phyloP scores from a whole-genome alignment of 2,113 vertebrate species.

The Rhinopomastus cyanomelas region DNA sequence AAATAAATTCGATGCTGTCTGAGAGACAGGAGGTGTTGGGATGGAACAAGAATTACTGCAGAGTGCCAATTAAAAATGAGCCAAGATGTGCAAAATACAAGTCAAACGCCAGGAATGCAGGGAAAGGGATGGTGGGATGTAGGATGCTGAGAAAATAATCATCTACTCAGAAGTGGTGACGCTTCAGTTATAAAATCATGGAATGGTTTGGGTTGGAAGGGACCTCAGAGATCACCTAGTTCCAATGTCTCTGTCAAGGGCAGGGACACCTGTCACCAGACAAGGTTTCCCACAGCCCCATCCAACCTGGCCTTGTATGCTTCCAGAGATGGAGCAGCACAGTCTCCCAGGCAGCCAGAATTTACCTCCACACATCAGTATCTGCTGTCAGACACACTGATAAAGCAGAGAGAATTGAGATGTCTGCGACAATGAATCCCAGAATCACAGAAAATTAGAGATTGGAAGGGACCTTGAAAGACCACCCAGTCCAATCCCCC shows the following conservation, averaged over 20 bases:
- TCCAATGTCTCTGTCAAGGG: no score
- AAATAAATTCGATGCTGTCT: neutral
- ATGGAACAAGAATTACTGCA: neutral
- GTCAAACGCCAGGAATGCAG: neutral
- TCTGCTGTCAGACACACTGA: neutral
- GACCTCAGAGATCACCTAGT: no score
- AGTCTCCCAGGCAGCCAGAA: neutral
- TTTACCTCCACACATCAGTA: neutral
- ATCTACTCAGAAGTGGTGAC: neutral
- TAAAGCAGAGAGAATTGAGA: neutral
- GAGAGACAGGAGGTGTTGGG: neutral
- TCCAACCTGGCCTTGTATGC: no score
- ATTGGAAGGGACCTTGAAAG: no score
- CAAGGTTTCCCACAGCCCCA: no score
- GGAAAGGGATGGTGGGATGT: neutral
- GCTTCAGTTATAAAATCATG: no score
- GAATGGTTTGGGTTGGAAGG: no score
- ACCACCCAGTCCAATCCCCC: no score
- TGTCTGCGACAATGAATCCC: neutral
- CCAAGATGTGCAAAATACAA: neutral
- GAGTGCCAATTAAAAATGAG: neutral
- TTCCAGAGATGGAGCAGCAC: no score
- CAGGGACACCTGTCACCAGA: no score
- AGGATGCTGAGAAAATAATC: neutral
- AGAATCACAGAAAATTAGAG: no score